Base-by-base conservation (phyloP, 2,888 invertebrate genomes). In the Thumatha senex region DNA sequence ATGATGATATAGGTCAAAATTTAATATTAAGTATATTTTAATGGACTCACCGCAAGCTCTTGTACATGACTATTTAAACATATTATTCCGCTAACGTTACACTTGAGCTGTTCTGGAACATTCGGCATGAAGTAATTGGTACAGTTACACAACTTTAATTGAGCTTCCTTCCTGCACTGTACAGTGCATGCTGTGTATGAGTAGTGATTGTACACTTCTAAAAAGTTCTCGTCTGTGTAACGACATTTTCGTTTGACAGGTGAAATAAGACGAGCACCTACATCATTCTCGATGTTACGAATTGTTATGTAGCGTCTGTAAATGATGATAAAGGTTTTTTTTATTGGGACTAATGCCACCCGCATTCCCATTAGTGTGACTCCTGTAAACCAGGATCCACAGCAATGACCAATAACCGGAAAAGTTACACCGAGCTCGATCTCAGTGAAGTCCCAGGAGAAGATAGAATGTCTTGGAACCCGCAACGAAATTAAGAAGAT, bases 101-200 rank as follows among this genome's bases (percentile, higher is more conserved):
- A 96, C 53, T 93, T 92, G n/a, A 84, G 63, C 48, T 80, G 67
- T 46, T 89, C 88, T 1, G 93, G 86, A 2, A 94, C 92, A 62
- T 94, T 94, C 0, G 95, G 95, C 84, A 95, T 94, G 51, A 95
- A 89, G 74, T 95, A 95, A 66, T 94, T 95, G 1, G 94, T 93
- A 76, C 96, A 96, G 61, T 94, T 94, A 72, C 96, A 96, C 7
- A 92, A 76, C 36, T 85, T 76, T 11, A 95, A 62, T 70, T 95
- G 95, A 0, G 94, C 94, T 47, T 93, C 89, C 76, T 94, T 95
- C 45, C 95, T 92, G 66, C 96, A 96, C 67, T 96, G 95, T 0
- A 95, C 94, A 7, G 94, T 93, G 70, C 96, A 96, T 0, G 95
- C 95, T 31, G 94, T 94, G 61, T 90, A 90, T 43, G 96, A 96